Conservation (phyloP, 1,140 invertebrate genomes). For the Pseudomyrmex concolor region DNA sequence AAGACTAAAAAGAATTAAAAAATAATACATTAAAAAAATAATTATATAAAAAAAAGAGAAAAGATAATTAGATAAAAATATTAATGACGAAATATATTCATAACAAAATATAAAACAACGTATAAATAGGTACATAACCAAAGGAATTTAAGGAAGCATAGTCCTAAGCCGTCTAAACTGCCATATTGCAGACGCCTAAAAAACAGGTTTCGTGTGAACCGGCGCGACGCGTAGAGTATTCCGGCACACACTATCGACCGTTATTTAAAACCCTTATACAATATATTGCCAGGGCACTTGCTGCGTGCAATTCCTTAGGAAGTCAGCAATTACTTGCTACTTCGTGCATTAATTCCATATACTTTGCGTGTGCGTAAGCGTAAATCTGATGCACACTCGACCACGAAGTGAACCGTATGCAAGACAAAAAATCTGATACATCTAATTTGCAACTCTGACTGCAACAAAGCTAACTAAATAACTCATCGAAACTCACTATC, state of each 20-base stretch:
- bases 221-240: slow-evolving; percentile 4
- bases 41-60: background rate
- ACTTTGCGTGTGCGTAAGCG: slow-evolving; percentile 51
- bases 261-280: slow-evolving; percentile 10
- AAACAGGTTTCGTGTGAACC: slow-evolving; percentile 41
- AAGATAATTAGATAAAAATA: background rate
- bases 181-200: slow-evolving; percentile 19
- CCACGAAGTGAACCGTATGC: background rate
- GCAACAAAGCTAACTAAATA: background rate
- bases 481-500: background rate
- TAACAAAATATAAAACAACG: slow-evolving; percentile 3
- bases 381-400: slow-evolving; percentile 47
- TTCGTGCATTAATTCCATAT: slow-evolving; percentile 49
- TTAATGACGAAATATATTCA: background rate
- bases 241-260: background rate
- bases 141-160: background rate
- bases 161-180: slow-evolving; percentile 8
- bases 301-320: slow-evolving; percentile 45
- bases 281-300: background rate
- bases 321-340: slow-evolving; percentile 49
- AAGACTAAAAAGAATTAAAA: no score
- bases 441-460: background rate
- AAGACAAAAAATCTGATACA: slow-evolving; percentile 17
- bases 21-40: background rate
- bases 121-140: background rate